phyloP scores from a whole-genome alignment of 37 sponge, comb jelly and placozoan species.

The Hexactinellida sp. region DNA sequence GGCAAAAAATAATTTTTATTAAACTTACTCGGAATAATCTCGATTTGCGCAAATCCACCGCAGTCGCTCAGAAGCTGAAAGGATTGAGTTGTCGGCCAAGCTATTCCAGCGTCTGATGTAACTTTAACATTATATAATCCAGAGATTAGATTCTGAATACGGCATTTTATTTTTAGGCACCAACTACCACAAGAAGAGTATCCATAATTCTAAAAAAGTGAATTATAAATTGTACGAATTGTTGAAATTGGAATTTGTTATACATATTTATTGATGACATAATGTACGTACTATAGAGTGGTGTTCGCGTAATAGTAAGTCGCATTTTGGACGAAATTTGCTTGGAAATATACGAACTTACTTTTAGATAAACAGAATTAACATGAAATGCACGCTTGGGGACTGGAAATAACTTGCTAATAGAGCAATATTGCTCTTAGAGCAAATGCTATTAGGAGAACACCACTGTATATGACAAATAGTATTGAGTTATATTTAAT shows the following conservation, averaged over 20 bases:
- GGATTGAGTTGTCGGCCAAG: neutral
- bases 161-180: neutral
- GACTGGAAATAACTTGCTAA: too few relatives aligned
- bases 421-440: too few relatives aligned
- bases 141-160: neutral
- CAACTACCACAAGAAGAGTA: neutral
- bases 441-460: neutral
- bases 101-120: neutral
- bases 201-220: neutral
- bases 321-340: too few relatives aligned
- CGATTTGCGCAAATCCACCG: neutral
- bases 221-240: neutral
- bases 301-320: too few relatives aligned
- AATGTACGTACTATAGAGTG: too few relatives aligned
- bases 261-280: too few relatives aligned
- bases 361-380: too few relatives aligned
- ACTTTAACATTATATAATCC: neutral
- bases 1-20: too few relatives aligned
- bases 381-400: too few relatives aligned
- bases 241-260: neutral
- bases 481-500: neutral
- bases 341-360: too few relatives aligned
- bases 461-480: too few relatives aligned
- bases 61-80: neutral
- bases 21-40: neutral